These are phyloP conservation scores for Trematocara stigmaticum DNA, from an alignment of 2,113 vertebrate species.

Conservation along the genomic window DNA sequence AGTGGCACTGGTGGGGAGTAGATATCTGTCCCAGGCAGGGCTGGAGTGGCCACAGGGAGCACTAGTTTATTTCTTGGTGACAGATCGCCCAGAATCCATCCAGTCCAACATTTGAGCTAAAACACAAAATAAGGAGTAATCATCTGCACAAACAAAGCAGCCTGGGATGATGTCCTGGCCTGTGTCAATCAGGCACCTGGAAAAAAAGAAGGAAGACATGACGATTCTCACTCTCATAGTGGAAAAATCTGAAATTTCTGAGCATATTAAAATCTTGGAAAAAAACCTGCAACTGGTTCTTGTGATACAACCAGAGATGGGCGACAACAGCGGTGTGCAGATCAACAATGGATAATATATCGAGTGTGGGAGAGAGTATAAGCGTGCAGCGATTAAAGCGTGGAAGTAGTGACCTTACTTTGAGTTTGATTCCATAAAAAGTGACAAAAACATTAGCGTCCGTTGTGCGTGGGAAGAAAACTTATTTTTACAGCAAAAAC, in stretches of 20 bases:
- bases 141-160: neutral
- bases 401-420: no score
- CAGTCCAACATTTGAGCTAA: rapidly evolving
- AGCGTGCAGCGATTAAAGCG: no score
- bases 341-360: no score
- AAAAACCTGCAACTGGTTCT: neutral
- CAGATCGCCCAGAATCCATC: neutral
- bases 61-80: neutral
- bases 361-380: no score
- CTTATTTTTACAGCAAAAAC: no score
- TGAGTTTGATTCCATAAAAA: no score
- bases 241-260: neutral
- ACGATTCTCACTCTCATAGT: neutral
- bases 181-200: neutral
- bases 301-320: neutral
- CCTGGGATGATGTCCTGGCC: neutral
- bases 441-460: no score
- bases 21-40: neutral
- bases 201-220: rapidly evolving
- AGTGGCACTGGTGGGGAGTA: neutral
- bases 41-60: neutral
- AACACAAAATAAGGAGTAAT: neutral
- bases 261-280: neutral
- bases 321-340: no score
- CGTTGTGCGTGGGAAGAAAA: no score